These are phyloP conservation scores for Pogonocichla stellata DNA, from an alignment of 2,113 vertebrate species.

Conservation along the genomic window DNA sequence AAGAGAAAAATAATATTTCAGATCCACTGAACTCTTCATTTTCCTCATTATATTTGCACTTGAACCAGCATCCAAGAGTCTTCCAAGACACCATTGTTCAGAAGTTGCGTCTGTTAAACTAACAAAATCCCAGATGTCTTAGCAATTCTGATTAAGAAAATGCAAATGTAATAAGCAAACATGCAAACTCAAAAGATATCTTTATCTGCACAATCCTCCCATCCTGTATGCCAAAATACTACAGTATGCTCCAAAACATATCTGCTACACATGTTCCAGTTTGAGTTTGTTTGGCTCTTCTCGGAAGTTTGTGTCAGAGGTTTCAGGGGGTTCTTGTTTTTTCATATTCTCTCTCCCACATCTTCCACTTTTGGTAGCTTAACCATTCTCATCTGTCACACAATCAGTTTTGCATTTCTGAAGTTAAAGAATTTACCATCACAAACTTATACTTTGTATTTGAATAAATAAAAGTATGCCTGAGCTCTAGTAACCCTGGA, in stretches of 20 bases:
- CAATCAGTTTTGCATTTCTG: background rate
- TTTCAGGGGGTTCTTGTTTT: slow-evolving; percentile 6
- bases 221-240: slow-evolving; percentile 30
- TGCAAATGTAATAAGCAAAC: background rate
- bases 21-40: background rate
- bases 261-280: background rate
- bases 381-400: background rate
- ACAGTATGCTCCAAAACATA: background rate
- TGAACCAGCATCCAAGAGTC: background rate
- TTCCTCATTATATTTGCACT: background rate
- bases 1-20: background rate
- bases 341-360: background rate
- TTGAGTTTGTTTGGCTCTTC: slow-evolving; percentile 3
- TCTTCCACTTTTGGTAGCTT: slow-evolving; percentile 3
- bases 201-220: slow-evolving; percentile 38
- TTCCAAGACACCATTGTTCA: background rate
- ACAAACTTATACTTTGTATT: background rate
- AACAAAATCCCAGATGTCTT: slow-evolving; percentile 5
- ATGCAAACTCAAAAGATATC: slow-evolving; percentile 21
- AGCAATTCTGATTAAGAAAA: slow-evolving; percentile 20
- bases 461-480: background rate
- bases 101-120: background rate
- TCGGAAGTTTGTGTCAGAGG: slow-evolving; percentile 33
- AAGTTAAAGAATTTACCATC: background rate
- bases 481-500: background rate